These are phyloP conservation scores for Atopsyche davidsoni DNA, from an alignment of 1,140 invertebrate species.

Conservation along the genomic window DNA sequence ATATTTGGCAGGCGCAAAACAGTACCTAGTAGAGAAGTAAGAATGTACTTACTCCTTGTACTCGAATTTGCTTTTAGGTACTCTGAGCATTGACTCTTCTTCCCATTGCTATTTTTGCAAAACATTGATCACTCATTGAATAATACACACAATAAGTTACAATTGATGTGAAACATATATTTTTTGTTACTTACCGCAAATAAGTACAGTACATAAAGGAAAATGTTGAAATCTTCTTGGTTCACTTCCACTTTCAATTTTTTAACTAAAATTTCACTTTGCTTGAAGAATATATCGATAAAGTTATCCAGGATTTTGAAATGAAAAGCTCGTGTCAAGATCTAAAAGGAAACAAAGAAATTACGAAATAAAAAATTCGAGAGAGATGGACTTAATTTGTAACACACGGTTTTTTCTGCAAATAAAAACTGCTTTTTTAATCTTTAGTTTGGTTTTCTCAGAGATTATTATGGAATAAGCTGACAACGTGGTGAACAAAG, in stretches of 20 bases:
- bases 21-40: slow-evolving; percentile 17
- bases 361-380: not conserved
- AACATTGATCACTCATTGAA: too few relatives aligned
- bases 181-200: slow-evolving; percentile 59
- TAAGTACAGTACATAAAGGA: slow-evolving; percentile 65
- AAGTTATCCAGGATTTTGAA: slow-evolving; percentile 83
- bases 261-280: slow-evolving; percentile 57
- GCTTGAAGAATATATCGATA: slow-evolving; percentile 70
- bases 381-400: too few relatives aligned
- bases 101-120: slow-evolving; percentile 80
- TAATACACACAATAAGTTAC: too few relatives aligned
- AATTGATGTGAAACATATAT: slow-evolving; percentile 13
- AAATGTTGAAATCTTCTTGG: slow-evolving; percentile 59
- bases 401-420: too few relatives aligned
- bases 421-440: too few relatives aligned
- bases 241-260: slow-evolving; percentile 53
- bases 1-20: slow-evolving; percentile 19
- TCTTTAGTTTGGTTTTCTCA: too few relatives aligned
- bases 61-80: slow-evolving; percentile 58
- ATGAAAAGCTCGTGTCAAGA: slow-evolving; percentile 83
- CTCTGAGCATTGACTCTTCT: slow-evolving; percentile 62
- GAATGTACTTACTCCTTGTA: slow-evolving; percentile 60
- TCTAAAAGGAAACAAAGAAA: slow-evolving; percentile 35
- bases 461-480: too few relatives aligned
- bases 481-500: too few relatives aligned